Evolutionary conservation across 2,797 vertebrate species (phyloP), one percentile per base, ranked within the genome.

Genomic region (Ctenopoma multispine): DNA sequence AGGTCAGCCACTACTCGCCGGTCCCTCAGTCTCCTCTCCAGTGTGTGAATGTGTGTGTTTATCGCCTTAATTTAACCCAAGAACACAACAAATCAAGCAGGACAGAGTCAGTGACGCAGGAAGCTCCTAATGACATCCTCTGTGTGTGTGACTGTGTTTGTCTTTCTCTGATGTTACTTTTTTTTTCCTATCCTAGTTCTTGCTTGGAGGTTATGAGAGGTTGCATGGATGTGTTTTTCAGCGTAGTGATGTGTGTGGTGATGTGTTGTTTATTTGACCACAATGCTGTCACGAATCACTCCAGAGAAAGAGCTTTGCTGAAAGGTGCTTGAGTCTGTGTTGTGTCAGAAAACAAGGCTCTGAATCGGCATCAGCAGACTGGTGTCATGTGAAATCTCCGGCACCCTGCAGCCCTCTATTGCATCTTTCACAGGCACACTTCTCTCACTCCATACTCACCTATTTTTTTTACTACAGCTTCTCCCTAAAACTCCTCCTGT

Each of bases 401-500:
- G 75, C 81, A 5, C 79, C 82, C 79, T 55, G 79, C 87, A 82
- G 83, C 78, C 84, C 50, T 63, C 70, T 63, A 58, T 72, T 82
- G 83, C 81, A 63, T 84, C 82, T 84, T 79, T 79, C 72, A 62
- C 53, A 51, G 14, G n/a, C 75, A 80, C 60, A 24, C 72, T 47
- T 81, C 75, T 76, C 72, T 74, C 69, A 18, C 78, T 75, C 75
- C 63, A 47, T 69, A 44, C 67, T 83, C 73, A 68, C 78, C 72
- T 69, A 69, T 60, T 59, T 57, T 74, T 82, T 65, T 48, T 0
- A 15, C 63, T 69, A 51, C 81, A 78, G 74, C 86, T 89, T 87
- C 84, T 87, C 69, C 79, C 74, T 80, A 85, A 88, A 89, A 91
- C 87, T 91, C 90, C 88, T 91, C 87, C 85, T 69, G 75, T 88